Conservation (phyloP, 2,888 invertebrate species). For the Platypus cylindrus region DNA sequence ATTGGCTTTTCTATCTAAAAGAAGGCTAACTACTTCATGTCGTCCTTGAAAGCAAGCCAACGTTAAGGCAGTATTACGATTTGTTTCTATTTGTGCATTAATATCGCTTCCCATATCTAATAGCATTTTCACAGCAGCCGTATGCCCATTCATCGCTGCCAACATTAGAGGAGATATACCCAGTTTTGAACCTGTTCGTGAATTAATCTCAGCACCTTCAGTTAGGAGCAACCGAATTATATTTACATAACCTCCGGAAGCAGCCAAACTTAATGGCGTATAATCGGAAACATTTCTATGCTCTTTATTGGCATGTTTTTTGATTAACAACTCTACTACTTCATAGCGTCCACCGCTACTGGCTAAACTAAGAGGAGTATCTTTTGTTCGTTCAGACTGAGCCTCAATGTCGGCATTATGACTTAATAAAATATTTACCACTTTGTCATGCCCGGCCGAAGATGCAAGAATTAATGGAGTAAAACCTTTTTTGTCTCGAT, state of each 20-base stretch:
- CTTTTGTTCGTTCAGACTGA: conserved; percentile 97
- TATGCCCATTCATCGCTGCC: conserved; percentile 98
- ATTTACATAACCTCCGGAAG: conserved; percentile 96
- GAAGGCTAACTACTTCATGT: conserved; percentile 92
- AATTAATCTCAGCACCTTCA: conserved; percentile 97
- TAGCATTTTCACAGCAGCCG: conserved; percentile 85
- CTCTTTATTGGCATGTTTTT: conserved; percentile 88
- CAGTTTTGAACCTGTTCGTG: conserved; percentile 89
- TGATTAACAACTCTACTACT: conserved; percentile 82
- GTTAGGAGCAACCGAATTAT: conserved; percentile 88
- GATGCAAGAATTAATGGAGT: conserved; percentile 95
- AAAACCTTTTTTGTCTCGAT: conserved; percentile 95
- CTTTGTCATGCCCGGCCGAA: conserved; percentile 85
- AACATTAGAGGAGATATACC: conserved; percentile 98
- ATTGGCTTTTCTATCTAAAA: conserved; percentile 93
- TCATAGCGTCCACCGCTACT: conserved; percentile 96
- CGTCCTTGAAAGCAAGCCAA: conserved; percentile 98
- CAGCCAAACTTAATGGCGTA: conserved; percentile 96
- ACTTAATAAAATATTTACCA: conserved; percentile 86
- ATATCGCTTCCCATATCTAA: conserved; percentile 98
- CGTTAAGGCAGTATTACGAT: conserved; percentile 95
- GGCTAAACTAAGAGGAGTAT: conserved; percentile 92
- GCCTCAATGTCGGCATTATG: conserved; percentile 97
- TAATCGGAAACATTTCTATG: conserved; percentile 99
- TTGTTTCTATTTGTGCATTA: conserved; percentile 99